Evolutionary conservation across 2,113 vertebrate genomes (phyloP).

Genomic region (Forbesichthys papilliferus): DNA sequence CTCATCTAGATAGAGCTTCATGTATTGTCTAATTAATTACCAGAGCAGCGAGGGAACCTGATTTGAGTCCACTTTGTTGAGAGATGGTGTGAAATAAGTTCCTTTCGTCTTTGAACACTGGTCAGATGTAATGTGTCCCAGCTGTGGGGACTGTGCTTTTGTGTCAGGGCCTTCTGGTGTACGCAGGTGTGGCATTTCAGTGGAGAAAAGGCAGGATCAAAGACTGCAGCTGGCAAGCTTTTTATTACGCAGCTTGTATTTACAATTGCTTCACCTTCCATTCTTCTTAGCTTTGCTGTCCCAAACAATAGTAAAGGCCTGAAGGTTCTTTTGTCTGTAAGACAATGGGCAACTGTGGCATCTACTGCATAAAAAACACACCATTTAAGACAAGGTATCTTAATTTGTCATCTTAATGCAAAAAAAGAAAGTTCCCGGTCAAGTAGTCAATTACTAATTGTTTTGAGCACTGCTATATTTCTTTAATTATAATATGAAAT

Average conservation of each 20-base stretch:
- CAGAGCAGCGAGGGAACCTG: too few relatives aligned
- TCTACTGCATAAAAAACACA: too few relatives aligned
- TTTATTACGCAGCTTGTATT: conserved; percentile 46
- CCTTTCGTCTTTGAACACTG: conserved; percentile 23
- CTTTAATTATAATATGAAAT: too few relatives aligned
- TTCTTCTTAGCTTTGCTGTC: conserved; percentile 14
- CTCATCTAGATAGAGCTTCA: not conserved
- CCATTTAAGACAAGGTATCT: too few relatives aligned
- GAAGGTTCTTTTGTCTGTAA: too few relatives aligned
- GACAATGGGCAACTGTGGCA: too few relatives aligned
- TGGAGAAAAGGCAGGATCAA: conserved; percentile 48
- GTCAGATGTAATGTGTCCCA: conserved; percentile 35
- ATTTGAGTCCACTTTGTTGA: conserved; percentile 11
- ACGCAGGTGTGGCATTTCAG: conserved; percentile 38
- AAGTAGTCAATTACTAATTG: too few relatives aligned
- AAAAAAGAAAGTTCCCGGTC: too few relatives aligned
- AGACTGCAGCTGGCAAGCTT: conserved; percentile 56
- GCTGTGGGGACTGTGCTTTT: conserved; percentile 34
- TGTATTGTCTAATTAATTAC: too few relatives aligned
- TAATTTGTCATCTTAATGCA: too few relatives aligned
- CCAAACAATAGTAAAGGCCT: too few relatives aligned
- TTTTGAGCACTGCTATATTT: too few relatives aligned
- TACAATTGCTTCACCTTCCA: conserved; percentile 31
- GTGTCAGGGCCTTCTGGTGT: conserved; percentile 19
- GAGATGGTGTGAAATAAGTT: conserved; percentile 3